Percentiles rank a stretch among this genome's conserved stretches.
Conservation (phyloP, 2,113 vertebrate genomes). For the Oophaga pumilio region DNA sequence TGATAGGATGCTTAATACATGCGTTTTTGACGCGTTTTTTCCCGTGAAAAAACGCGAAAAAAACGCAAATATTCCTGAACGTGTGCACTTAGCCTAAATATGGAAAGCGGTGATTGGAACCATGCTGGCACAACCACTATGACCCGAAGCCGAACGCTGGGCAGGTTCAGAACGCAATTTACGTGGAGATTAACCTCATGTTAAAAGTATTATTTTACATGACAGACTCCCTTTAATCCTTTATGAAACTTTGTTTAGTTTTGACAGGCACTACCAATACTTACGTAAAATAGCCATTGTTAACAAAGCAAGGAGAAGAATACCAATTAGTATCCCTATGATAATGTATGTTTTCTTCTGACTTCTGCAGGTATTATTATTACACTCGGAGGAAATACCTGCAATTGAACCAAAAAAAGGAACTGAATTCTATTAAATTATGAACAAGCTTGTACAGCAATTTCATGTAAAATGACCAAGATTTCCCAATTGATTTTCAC, state of each 20-base stretch:
- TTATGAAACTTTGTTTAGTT: neutral
- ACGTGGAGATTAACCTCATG: too few relatives aligned
- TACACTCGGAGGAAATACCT: neutral
- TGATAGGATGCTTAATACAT: too few relatives aligned
- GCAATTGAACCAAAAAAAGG: neutral
- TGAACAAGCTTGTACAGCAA: neutral
- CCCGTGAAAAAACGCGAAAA: too few relatives aligned
- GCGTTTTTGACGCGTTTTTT: too few relatives aligned
- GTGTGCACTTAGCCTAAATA: too few relatives aligned
- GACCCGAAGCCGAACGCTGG: too few relatives aligned
- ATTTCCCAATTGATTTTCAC: neutral
- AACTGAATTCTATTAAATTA: neutral
- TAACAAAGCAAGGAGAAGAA: neutral
- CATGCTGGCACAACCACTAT: too few relatives aligned
- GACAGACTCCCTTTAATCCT: too few relatives aligned
- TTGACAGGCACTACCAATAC: neutral
- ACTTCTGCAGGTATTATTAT: neutral
- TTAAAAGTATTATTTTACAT: too few relatives aligned
- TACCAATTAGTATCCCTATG: neutral
- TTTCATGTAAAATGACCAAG: neutral
- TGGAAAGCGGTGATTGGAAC: too few relatives aligned
- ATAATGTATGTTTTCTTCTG: neutral
- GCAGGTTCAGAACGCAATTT: too few relatives aligned
- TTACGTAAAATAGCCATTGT: slow-evolving; percentile 24
- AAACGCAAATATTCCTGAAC: too few relatives aligned